Percentiles rank a stretch among this genome's conserved stretches.
Evolutionary conservation across 2,113 vertebrate species (phyloP).

Genomic region (Pristiophorus japonicus): DNA sequence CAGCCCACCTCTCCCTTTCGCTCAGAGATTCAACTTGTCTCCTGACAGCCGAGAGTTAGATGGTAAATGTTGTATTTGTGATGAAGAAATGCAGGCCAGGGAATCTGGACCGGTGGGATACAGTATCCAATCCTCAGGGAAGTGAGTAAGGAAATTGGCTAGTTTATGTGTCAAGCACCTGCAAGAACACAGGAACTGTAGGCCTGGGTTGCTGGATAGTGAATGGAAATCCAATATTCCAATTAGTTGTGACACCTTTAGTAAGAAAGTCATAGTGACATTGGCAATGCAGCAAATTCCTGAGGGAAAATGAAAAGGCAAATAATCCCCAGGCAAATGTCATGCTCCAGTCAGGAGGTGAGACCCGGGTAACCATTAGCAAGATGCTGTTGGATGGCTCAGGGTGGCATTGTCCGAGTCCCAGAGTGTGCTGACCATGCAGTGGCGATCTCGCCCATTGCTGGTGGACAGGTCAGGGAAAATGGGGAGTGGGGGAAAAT

Average conservation of each 20-base stretch:
- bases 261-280: not conserved
- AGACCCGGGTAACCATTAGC: not conserved
- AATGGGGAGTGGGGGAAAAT: not conserved
- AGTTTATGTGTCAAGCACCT: not conserved
- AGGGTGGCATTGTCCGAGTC: not conserved
- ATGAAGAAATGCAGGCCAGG: not conserved
- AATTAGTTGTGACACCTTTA: not conserved
- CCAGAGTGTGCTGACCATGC: not conserved
- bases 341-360: not conserved
- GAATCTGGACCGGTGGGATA: no score
- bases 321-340: not conserved
- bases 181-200: not conserved
- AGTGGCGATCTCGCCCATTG: not conserved
- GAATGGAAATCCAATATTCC: not conserved
- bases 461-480: not conserved
- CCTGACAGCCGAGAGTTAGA: not conserved
- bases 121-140: no score
- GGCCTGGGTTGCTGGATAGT: not conserved
- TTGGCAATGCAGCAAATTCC: not conserved
- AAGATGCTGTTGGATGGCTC: not conserved
- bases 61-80: not conserved
- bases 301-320: not conserved
- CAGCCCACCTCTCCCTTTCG: not conserved
- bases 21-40: not conserved
- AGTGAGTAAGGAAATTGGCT: not conserved